Evolutionary conservation across 2,888 invertebrate species (phyloP).

Genomic region (Parnassius mnemosyne): DNA sequence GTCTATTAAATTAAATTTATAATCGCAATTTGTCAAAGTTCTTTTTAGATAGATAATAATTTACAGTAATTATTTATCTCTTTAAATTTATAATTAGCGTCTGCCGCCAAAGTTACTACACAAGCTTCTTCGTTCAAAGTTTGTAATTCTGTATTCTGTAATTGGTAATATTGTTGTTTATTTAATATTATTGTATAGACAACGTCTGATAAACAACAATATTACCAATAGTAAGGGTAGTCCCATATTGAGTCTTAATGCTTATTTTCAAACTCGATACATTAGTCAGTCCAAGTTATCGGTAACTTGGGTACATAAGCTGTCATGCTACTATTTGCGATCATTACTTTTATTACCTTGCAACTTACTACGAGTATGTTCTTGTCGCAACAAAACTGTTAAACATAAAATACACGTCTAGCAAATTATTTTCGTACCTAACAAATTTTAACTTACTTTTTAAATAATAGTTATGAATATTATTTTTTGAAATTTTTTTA

Average conservation of each 20-base stretch:
- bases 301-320: neutral
- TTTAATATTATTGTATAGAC: too few species aligned
- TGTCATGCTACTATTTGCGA: slow-evolving; percentile 10
- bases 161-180: slow-evolving; percentile 12
- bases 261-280: slow-evolving; percentile 8
- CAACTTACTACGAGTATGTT: slow-evolving; percentile 6
- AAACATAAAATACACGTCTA: too few species aligned
- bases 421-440: too few species aligned
- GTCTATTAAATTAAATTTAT: slow-evolving; percentile 8
- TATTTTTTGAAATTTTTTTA: too few species aligned
- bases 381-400: neutral
- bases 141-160: slow-evolving; percentile 12
- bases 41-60: slow-evolving; percentile 7
- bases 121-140: slow-evolving; percentile 8
- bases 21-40: slow-evolving; percentile 17
- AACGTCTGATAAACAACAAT: too few species aligned
- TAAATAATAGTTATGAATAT: too few species aligned
- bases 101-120: neutral
- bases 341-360: slow-evolving; percentile 1
- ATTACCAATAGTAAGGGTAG: neutral
- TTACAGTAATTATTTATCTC: slow-evolving; percentile 12
- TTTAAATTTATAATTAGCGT: slow-evolving; percentile 16
- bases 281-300: slow-evolving; percentile 5
- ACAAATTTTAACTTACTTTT: neutral
- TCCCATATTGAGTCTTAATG: slow-evolving; percentile 1